Base-by-base conservation (phyloP, 2,113 vertebrate species). In the Trematocara zebra region DNA sequence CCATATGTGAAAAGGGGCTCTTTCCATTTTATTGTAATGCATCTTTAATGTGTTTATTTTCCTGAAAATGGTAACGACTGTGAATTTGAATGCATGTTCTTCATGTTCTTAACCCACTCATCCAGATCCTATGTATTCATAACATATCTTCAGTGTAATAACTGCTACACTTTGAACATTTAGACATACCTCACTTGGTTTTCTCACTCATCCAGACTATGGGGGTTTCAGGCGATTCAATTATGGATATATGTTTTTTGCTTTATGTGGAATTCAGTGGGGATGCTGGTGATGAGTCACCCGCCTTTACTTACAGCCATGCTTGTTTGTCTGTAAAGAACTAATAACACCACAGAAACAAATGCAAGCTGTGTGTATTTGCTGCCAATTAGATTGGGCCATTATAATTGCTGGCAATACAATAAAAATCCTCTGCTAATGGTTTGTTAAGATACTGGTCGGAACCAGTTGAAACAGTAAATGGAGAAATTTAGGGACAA, bases 241-340 rank as follows among this genome's bases (percentile, higher is more conserved):
- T 78, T 84, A 86, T 61, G 51, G 23, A 56, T 8, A 23, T 52
- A 31, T 74, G 20, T 17, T n/a, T 67, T 67, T 35, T 64, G 10
- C 52, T 89, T 89, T 56, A 44, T 53, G 42, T 61, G 74, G 59
- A 82, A 84, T 79, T 90, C 33, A 44, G 33, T 47, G 67, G 83
- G 33, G 51, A 81, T 82, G 53, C 81, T 67, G 14, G 51, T 31
- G 17, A 89, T 92, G 88, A 88, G 84, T 88, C 92, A 88, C 76
- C 57, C 69, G 18, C 61, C 74, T 85, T 92, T 93, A 80, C 87
- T 87, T 57, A 40, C 78, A 49, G 40, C 9, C 3, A 8, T 80
- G 82, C 81, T 15, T 80, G n/a, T 87, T 84, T 42, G 81, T 28
- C 83, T 78, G 59, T 33, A 49, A n/a, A 83, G 23, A 78, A 18